Conservation (phyloP, 2,113 vertebrate genomes). For the Cyanistes caeruleus region DNA sequence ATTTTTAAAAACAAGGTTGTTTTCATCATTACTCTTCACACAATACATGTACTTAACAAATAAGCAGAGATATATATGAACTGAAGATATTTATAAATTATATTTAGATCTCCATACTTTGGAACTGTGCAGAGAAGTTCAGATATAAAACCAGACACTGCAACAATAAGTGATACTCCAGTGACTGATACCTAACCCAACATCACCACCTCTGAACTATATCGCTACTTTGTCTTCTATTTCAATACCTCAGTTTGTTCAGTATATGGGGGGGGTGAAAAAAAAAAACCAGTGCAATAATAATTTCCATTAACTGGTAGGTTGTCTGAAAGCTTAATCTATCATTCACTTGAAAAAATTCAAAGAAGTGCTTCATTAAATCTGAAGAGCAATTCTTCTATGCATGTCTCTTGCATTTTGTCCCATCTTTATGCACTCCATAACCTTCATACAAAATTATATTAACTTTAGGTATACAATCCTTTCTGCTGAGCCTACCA, state of each 20-base stretch:
- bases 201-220: background rate
- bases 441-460: background rate
- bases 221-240: background rate
- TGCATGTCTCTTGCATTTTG: background rate
- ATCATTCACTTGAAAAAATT: constrained; percentile 22
- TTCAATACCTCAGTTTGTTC: background rate
- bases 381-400: background rate
- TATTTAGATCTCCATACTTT: background rate
- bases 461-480: background rate
- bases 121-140: background rate
- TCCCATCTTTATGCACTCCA: background rate
- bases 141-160: background rate
- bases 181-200: background rate
- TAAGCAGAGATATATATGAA: background rate
- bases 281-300: background rate
- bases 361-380: constrained; percentile 38
- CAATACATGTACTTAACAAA: background rate
- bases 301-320: constrained; percentile 9
- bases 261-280: background rate
- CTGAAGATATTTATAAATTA: background rate
- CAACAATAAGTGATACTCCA: background rate
- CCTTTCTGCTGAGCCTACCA: background rate
- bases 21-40: background rate
- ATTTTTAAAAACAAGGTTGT: background rate
- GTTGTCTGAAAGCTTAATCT: constrained; percentile 37